Conservation (phyloP, 2,113 vertebrate genomes). For the Tiliqua scincoides region DNA sequence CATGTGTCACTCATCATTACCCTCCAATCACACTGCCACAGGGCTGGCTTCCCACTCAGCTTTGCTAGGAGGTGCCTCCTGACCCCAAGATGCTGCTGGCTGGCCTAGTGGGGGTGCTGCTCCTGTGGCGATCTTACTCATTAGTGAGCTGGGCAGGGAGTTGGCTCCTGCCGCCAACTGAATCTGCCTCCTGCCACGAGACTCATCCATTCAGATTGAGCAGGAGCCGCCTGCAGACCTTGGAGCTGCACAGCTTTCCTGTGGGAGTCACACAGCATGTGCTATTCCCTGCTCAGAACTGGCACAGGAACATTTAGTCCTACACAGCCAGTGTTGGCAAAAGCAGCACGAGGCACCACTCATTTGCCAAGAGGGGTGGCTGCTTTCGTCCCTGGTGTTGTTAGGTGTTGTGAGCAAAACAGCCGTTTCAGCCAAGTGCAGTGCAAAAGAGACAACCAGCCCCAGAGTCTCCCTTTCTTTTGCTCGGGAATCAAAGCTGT, state of each 20-base stretch:
- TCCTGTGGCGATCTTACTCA: neutral
- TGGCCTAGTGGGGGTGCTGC: neutral
- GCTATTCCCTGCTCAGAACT: constrained; percentile 26
- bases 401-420: neutral
- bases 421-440: neutral
- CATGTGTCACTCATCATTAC: neutral
- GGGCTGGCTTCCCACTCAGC: neutral
- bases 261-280: constrained; percentile 9
- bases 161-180: neutral
- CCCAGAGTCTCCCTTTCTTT: neutral
- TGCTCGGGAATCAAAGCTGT: too few species aligned
- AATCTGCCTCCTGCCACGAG: neutral
- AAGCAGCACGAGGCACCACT: neutral
- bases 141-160: neutral
- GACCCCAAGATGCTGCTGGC: neutral
- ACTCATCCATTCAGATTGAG: neutral
- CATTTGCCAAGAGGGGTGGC: neutral
- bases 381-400: neutral
- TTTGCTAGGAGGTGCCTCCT: neutral
- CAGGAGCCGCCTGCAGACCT: neutral
- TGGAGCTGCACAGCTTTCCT: constrained; percentile 25
- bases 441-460: neutral
- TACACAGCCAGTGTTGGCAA: neutral
- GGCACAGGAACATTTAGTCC: constrained; percentile 22
- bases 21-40: neutral